Conservation (phyloP, 2,888 invertebrate genomes). For the Thecophora atra region DNA sequence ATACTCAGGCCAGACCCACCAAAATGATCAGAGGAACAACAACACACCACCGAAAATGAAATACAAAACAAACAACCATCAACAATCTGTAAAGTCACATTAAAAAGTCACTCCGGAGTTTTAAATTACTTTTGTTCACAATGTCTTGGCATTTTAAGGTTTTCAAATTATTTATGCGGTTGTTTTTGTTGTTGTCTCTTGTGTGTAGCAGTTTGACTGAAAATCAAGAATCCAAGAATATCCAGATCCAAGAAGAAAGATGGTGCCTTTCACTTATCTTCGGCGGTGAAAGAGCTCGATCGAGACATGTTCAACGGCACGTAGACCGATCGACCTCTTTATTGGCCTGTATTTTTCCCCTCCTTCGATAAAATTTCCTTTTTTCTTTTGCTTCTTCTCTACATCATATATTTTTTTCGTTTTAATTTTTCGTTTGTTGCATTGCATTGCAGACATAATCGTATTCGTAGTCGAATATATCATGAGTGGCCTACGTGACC, state of each 20-base stretch:
- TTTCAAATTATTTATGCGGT: neutral
- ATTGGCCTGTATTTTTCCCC: neutral
- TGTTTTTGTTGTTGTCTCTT: neutral
- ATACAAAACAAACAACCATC: neutral
- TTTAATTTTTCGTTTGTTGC: no score
- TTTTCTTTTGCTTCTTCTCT: neutral
- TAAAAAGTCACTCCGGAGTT: slow-evolving; percentile 7
- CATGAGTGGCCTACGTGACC: slow-evolving; percentile 6
- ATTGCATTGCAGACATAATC: neutral
- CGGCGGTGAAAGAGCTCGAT: neutral
- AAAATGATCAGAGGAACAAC: neutral
- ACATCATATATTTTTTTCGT: neutral
- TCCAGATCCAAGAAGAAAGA: neutral
- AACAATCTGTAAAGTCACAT: neutral
- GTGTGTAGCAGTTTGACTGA: neutral
- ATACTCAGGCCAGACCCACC: neutral
- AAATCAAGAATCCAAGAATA: neutral
- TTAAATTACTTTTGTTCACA: slow-evolving; percentile 4
- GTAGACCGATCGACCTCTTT: neutral
- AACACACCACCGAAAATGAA: no score
- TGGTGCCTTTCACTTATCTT: slow-evolving; percentile 1
- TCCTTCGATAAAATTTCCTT: neutral
- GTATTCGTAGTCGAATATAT: neutral
- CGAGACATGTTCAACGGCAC: neutral
- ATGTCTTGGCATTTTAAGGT: neutral